Evolutionary conservation across 2,797 vertebrate species (phyloP).

Genomic region (Melanotaenia boesemani): DNA sequence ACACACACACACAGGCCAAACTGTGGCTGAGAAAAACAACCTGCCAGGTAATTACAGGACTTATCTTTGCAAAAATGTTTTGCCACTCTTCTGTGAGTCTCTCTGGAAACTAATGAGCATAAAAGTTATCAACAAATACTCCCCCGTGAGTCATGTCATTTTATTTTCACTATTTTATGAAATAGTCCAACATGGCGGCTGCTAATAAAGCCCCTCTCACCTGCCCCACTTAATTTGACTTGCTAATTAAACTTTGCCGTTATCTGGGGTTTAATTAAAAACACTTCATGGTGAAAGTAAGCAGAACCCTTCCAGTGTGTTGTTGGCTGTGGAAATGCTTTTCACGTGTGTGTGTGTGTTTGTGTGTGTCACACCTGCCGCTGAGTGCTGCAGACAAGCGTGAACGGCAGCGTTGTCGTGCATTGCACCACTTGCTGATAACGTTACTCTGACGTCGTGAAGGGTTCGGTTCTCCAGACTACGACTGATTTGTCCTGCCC

Average conservation of each 20-base stretch:
- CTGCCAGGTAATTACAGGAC: constrained; percentile 37
- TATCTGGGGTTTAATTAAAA: constrained; percentile 71
- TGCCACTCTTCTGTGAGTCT: constrained; percentile 5
- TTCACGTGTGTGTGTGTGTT: no score
- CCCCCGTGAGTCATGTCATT: constrained; percentile 30
- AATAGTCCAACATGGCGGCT: constrained; percentile 37
- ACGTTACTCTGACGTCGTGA: neutral
- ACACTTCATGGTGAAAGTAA: constrained; percentile 38
- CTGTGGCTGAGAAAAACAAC: constrained; percentile 15
- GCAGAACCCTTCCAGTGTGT: constrained; percentile 35
- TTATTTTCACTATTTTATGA: constrained; percentile 25
- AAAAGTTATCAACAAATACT: constrained; percentile 8
- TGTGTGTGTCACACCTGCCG: constrained; percentile 4
- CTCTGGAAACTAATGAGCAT: neutral
- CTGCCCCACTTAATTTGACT: constrained; percentile 62
- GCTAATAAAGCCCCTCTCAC: constrained; percentile 52
- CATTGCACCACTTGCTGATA: no score
- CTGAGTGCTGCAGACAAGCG: constrained; percentile 52
- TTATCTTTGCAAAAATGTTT: constrained; percentile 27
- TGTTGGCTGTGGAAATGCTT: neutral
- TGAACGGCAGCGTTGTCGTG: constrained; percentile 44
- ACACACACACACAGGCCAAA: constrained; percentile 10
- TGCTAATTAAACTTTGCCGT: constrained; percentile 67
- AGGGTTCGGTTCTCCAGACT: neutral
- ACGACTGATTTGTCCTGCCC: neutral